Evolutionary conservation across 2,113 vertebrate genomes (phyloP), one percentile per base, ranked within the genome.

Genomic region (Heliornis fulica): DNA sequence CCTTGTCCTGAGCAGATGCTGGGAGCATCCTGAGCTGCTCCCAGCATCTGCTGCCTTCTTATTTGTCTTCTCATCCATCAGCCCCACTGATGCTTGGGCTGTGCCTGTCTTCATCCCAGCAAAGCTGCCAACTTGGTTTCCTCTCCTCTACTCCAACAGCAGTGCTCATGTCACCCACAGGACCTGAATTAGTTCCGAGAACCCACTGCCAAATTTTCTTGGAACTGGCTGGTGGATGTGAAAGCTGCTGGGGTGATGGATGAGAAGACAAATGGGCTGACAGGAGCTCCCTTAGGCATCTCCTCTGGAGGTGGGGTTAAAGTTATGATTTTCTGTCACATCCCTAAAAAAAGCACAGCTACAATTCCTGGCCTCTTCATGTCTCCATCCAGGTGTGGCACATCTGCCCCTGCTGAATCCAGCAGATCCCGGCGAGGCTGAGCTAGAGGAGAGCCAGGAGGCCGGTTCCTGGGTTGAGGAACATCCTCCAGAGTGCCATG

Each of bases 131-230:
- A 2, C 15, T 57, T 22, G 10, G 15, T 59, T 38, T 31, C 59
- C 41, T 36, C 21, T 28, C 41, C 60, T 46, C 34, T 13, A 7
- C 63, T 54, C 43, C 31, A 13, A 53, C 2, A 1, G 25, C 1
- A 6, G 38, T 15, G 7, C 75, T 60, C 28, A 2, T 2, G 26
- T 23, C 31, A 61, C 1, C 4, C 0, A 2, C 32, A 25, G 41
- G 59, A 56, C 38, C 69, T 34, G 80, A 76, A 32, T 40, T 65
- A 71, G 29, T 56, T 32, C 75, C 54, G 15, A 45, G 85, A 54
- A 38, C 28, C 15, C 34, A 18, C 57, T 56, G 89, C 85, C 69
- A 85, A 29, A 34, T 66, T 65, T 71, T 50, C 75, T 77, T 85
- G 85, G 75, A 92, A 77, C 16, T 2, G 21, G 32, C 32, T 89